phyloP scores from a whole-genome alignment of 2,113 vertebrate species.

The Nestor notabilis region DNA sequence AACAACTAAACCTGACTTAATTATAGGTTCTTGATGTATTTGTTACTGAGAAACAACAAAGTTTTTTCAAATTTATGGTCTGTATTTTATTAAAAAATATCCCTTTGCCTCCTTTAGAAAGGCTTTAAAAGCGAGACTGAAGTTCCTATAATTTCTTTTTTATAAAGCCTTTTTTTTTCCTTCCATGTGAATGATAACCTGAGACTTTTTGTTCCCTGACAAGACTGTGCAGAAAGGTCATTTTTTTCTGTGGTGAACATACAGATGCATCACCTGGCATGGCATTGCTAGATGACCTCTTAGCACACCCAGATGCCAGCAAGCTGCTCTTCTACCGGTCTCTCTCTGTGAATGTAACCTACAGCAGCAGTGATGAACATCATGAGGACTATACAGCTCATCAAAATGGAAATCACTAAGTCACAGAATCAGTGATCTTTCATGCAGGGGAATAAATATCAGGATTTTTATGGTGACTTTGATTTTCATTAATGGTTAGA shows the following conservation, averaged over 20 bases:
- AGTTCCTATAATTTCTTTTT: background rate
- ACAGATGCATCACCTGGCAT: background rate
- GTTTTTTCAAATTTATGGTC: background rate
- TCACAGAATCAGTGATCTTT: background rate
- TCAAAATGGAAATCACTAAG: background rate
- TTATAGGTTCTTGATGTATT: background rate
- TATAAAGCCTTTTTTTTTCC: background rate
- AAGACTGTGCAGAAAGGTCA: background rate
- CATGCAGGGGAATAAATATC: background rate
- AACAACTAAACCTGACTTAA: background rate
- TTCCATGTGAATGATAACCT: background rate
- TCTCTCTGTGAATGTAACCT: background rate
- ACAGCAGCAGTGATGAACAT: background rate
- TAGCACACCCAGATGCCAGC: background rate
- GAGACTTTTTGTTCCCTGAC: background rate
- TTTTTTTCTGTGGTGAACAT: background rate
- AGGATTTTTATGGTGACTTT: background rate
- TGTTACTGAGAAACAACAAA: background rate
- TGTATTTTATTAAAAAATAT: background rate
- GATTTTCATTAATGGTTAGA: background rate
- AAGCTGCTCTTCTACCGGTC: background rate
- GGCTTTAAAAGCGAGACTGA: background rate
- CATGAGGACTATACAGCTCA: background rate
- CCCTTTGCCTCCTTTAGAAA: background rate
- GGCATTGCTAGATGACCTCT: background rate